Base-by-base conservation (phyloP, 2,888 invertebrate species). In the Limnephilus auricula region DNA sequence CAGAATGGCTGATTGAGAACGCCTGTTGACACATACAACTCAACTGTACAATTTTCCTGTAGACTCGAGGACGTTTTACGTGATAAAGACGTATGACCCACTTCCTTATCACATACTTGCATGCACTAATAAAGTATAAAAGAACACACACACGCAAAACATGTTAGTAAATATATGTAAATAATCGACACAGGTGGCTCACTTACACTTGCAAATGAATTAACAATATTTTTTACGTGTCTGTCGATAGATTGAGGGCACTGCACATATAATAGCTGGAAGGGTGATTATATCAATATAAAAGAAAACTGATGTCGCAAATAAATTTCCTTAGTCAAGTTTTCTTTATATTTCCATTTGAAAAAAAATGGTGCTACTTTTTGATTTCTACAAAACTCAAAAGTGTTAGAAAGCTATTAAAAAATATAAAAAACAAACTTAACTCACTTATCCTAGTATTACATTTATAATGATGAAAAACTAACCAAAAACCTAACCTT, bases 81-180 rank as follows among this genome's bases (percentile, higher is more conserved):
- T 90, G 90, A 90, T 90, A 90, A 90, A 45, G 65, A 45, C 65
- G 25, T 83, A 45, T 90, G 90, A 90, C 90, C 90, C 34, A 90
- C 80, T 90, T 90, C 82, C 90, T 90, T 90, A 90, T 90, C 90
- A 65, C 84, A n/a, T 15, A 65, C 80, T 79, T 31, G 89, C 40
- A 30, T 89, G 89, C 50, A 40, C 80, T 79, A 80, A 45, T 80
- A 89, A 45, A 79, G 80, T 30, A 79, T 37, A 13, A 40, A 80
- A 80, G 89, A 32, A 89, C 37, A 37, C 89, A 79, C 89, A 15
- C 79, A 79, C 89, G 18, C 80, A 78, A 18, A n/a, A 10, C 34
- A n/a, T 65, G 37, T 34, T 25, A 78, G 87, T n/a, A 34, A 65
- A 88, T 88, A 87, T 65, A 80, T 40, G 80, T 45, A 31, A 30